Conservation (phyloP, 2,113 vertebrate species). For the Cavia porcellus region DNA sequence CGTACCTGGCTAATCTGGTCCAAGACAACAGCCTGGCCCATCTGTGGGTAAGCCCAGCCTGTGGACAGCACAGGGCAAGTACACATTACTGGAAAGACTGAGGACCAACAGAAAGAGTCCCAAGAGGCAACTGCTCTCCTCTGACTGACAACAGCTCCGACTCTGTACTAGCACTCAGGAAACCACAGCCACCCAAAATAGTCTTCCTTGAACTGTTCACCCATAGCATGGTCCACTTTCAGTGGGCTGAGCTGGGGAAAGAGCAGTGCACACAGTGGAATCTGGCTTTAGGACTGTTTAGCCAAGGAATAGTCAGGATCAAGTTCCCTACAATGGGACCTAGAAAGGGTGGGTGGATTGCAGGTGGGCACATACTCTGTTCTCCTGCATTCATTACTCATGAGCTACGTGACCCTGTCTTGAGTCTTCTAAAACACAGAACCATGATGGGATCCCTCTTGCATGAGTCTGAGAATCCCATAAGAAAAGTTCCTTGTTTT, state of each 20-base stretch:
- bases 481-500: not conserved
- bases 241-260: not conserved
- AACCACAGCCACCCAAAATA: not conserved
- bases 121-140: not conserved
- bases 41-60: not conserved
- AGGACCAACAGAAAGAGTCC: not conserved
- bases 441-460: not conserved
- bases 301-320: not conserved
- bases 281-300: not conserved
- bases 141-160: not conserved
- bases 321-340: not conserved
- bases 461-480: not conserved
- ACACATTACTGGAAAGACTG: not conserved
- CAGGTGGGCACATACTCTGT: not conserved
- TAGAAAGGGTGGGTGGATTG: not conserved
- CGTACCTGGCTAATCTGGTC: no score
- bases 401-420: no score
- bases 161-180: not conserved
- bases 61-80: no score
- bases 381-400: fast-evolving
- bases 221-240: not conserved
- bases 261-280: not conserved
- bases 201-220: no score
- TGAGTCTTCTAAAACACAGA: not conserved
- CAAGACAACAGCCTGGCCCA: not conserved